These are phyloP conservation scores for Anarsia innoxiella DNA, from an alignment of 2,888 invertebrate species.

Conservation along the genomic window DNA sequence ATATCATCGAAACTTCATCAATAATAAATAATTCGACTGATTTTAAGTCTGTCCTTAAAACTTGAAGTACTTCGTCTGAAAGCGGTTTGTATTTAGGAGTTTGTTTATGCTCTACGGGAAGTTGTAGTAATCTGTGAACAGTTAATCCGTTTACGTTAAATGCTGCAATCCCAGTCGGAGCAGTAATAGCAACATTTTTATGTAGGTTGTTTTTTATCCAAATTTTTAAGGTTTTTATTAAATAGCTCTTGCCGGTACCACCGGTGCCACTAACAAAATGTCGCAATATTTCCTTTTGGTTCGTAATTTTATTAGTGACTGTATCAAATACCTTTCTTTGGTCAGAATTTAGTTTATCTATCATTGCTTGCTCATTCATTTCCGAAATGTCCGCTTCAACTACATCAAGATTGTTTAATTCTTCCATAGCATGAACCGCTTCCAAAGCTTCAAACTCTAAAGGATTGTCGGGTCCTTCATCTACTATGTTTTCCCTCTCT, in stretches of 20 bases:
- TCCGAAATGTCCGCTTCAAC: constrained; percentile 16
- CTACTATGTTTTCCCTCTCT: constrained; percentile 13
- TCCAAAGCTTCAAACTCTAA: constrained; percentile 21
- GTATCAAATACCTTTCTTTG: constrained; percentile 26
- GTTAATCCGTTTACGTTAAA: constrained; percentile 36
- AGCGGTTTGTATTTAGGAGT: constrained; percentile 27
- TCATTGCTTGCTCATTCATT: constrained; percentile 17
- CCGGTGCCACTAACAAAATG: constrained; percentile 23
- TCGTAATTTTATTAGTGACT: constrained; percentile 15
- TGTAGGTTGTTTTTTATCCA: constrained; percentile 24
- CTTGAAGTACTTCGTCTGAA: constrained; percentile 23
- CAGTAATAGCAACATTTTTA: constrained; percentile 24
- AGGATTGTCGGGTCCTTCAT: constrained; percentile 20
- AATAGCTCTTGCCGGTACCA: constrained; percentile 29
- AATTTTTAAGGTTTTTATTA: constrained; percentile 26
- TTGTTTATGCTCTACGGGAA: constrained; percentile 28
- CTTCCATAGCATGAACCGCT: constrained; percentile 23
- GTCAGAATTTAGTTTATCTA: constrained; percentile 24
- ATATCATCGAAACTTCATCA: constrained; percentile 25
- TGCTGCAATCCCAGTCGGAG: constrained; percentile 31
- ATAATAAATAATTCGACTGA: constrained; percentile 26
- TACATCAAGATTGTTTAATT: constrained; percentile 14
- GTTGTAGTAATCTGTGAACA: constrained; percentile 28
- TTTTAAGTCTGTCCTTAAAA: constrained; percentile 25
- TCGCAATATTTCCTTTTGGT: constrained; percentile 14